Base-by-base conservation (phyloP, 2,113 vertebrate species). In the Psittacula cyanocephala region DNA sequence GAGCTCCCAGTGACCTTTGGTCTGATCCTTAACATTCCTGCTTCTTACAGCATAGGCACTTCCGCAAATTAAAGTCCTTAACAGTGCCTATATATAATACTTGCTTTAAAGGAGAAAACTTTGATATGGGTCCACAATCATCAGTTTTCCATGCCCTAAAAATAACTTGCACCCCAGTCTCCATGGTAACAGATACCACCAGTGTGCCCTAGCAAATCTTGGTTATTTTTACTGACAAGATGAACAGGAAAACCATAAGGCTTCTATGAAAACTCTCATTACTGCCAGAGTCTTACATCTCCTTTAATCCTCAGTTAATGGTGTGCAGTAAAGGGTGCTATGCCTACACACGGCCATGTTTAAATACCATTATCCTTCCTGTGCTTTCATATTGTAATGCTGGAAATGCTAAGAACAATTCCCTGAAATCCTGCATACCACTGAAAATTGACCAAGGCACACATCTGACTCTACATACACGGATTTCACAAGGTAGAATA, bases 171-270 rank as follows among this genome's bases (percentile, higher is more conserved):
- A 92, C 82, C 86, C 88, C 83, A 72, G 90, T 93, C 86, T 91
- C 93, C 86, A 95, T 87, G 65, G 96, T 69, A 95, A 96, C 92
- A 88, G 72, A 65, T 57, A 69, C 52, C 88, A 91, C 83, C 57
- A 93, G 43, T 39, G 77, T 94, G 86, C 49, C 90, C 72, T 15
- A 81, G 65, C 41, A 91, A 95, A 77, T 76, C 77, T 65, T 81
- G 89, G 72, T 60, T 93, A 86, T 93, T 96, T 96, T 93, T 93
- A 53, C 74, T 65, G 91, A 87, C 74, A 93, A 90, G 82, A 81
- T 52, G 86, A 96, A 71, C 79, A 84, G 52, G 55, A 72, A 96
- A 94, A 79, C 88, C 37, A 46, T 35, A 89, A 86, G 57, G 77
- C 47, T 93, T 68, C 83, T 35, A 28, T 53, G 86, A 92, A 95